Conservation (phyloP, 2,113 vertebrate genomes). For the Phocoena sinus region DNA sequence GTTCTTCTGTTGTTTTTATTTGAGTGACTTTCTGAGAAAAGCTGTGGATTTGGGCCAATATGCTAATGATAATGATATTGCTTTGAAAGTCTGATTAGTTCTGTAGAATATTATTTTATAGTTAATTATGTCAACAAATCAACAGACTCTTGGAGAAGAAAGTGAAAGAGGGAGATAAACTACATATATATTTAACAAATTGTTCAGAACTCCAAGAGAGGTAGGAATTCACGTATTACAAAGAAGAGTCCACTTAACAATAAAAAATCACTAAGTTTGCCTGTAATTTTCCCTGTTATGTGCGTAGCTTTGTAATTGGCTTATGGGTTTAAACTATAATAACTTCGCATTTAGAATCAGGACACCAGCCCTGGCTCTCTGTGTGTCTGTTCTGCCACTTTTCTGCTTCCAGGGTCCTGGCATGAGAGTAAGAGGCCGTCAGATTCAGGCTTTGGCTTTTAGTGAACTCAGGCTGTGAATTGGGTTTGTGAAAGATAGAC, state of each 20-base stretch:
- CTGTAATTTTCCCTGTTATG: neutral
- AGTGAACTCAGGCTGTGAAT: neutral
- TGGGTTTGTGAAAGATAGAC: neutral
- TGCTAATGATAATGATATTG: conserved; percentile 73
- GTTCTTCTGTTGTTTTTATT: conserved; percentile 75
- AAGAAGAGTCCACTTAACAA: neutral
- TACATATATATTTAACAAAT: neutral
- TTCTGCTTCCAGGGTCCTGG: neutral
- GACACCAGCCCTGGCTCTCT: neutral
- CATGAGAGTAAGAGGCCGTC: neutral
- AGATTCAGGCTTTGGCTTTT: neutral
- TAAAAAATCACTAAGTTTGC: neutral
- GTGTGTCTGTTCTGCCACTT: neutral
- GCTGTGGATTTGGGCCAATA: conserved; percentile 77
- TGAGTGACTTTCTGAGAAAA: conserved; percentile 80
- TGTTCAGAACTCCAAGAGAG: conserved; percentile 28
- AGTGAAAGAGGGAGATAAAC: neutral
- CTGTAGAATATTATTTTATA: conserved; percentile 37
- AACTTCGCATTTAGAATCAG: neutral
- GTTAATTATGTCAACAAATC: conserved; percentile 59
- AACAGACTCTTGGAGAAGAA: conserved; percentile 18
- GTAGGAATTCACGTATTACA: neutral
- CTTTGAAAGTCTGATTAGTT: conserved; percentile 40
- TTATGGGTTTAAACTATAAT: neutral
- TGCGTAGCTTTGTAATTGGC: neutral